A percentile compares a stretch with the other conserved stretches of the same genome.
phyloP scores from a whole-genome alignment of 1,140 invertebrate genomes.

The Drosophila hydei region DNA sequence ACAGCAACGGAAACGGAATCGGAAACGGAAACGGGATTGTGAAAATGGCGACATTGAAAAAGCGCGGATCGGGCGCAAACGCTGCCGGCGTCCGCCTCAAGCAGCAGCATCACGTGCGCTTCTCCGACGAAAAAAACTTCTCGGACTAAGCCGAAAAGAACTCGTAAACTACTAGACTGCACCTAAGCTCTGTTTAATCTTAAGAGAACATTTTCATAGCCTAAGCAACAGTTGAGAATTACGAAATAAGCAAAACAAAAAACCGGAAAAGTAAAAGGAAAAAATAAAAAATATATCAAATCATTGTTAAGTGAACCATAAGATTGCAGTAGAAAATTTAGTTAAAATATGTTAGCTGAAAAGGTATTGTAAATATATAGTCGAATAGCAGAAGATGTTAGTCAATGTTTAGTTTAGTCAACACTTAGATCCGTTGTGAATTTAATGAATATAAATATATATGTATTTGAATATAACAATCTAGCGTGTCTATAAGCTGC shows the following conservation, averaged over 20 bases:
- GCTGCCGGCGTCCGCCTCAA: conserved; percentile 57
- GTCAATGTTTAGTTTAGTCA: conserved; percentile 70
- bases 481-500: conserved; percentile 31
- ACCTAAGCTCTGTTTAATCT: conserved; percentile 74
- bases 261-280: conserved; percentile 8
- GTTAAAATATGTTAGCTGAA: conserved; percentile 33
- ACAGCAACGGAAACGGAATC: background rate
- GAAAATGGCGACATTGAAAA: conserved; percentile 46
- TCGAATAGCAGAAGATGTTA: conserved; percentile 42
- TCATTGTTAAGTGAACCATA: conserved; percentile 30
- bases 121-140: conserved; percentile 82
- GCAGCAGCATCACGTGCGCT: conserved; percentile 81
- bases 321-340: conserved; percentile 39
- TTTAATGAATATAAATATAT: conserved; percentile 45
- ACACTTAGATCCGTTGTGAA: conserved; percentile 68
- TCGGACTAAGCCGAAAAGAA: conserved; percentile 67
- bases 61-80: conserved; percentile 19
- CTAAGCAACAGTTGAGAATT: conserved; percentile 25
- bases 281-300: conserved; percentile 41
- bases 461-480: conserved; percentile 34
- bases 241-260: conserved; percentile 16
- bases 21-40: conserved; percentile 56
- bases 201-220: conserved; percentile 40
- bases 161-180: conserved; percentile 74
- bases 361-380: conserved; percentile 59